Percentiles rank a stretch among this genome's conserved stretches.
Evolutionary conservation across 64 coral and sea anemone genomes (phyloP).

Genomic region (Trachythela sp.): DNA sequence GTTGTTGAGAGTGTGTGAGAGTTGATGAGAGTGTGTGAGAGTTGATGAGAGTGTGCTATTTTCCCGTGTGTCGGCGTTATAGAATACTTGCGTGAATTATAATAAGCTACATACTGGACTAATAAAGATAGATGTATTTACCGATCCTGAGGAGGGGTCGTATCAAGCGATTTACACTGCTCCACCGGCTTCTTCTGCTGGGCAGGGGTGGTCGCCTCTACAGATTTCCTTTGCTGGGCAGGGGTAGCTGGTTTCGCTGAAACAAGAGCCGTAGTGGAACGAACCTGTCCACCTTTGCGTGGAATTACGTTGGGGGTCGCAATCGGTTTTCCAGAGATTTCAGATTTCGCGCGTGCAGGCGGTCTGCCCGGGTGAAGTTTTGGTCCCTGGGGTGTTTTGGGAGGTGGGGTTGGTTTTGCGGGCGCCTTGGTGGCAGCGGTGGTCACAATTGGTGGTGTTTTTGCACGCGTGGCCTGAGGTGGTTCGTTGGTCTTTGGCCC

Average conservation of each 20-base stretch:
- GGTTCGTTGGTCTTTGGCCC: not conserved
- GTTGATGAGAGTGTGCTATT: too few species aligned
- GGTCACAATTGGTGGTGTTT: not conserved
- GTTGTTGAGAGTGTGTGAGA: too few species aligned
- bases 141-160: too few species aligned
- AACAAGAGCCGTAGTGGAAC: not conserved
- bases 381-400: not conserved
- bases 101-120: too few species aligned
- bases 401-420: not conserved
- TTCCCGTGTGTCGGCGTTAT: too few species aligned
- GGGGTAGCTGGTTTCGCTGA: not conserved
- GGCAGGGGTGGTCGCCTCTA: not conserved
- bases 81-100: too few species aligned
- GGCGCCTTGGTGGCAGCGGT: not conserved
- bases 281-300: not conserved
- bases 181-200: not conserved
- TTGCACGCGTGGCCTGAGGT: not conserved
- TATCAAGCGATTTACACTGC: too few species aligned
- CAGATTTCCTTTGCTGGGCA: not conserved
- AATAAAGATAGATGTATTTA: too few species aligned
- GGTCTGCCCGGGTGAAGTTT: not conserved
- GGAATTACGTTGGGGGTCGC: not conserved
- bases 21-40: too few species aligned
- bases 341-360: not conserved
- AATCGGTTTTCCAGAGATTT: not conserved